phyloP scores from a whole-genome alignment of 2,797 vertebrate species.

The Anguilla pacifica region DNA sequence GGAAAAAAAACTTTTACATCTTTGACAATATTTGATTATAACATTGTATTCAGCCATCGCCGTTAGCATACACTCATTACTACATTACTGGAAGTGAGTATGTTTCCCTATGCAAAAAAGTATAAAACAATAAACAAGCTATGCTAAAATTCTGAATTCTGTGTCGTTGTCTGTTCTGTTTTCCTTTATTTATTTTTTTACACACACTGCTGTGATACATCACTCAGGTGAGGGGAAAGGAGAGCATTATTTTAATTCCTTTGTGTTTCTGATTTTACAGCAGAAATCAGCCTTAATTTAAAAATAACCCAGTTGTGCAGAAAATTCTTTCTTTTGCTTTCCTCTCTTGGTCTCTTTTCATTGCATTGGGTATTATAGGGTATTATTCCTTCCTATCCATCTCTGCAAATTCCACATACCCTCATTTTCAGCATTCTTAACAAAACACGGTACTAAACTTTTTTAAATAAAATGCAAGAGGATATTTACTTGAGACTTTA shows the following conservation, averaged over 20 bases:
- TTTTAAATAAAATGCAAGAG: too few relatives aligned
- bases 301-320: too few relatives aligned
- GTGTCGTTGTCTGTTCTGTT: constrained; percentile 29
- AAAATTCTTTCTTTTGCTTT: too few relatives aligned
- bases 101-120: constrained; percentile 86
- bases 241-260: background rate
- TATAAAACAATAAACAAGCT: constrained; percentile 86
- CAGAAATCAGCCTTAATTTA: too few relatives aligned
- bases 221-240: background rate
- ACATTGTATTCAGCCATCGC: constrained; percentile 80
- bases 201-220: background rate
- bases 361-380: too few relatives aligned
- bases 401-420: too few relatives aligned
- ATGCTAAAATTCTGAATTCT: constrained; percentile 75
- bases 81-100: constrained; percentile 84
- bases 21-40: constrained; percentile 81
- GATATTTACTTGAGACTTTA: too few relatives aligned
- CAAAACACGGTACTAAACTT: too few relatives aligned
- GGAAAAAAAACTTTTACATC: constrained; percentile 65
- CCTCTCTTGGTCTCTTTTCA: too few relatives aligned
- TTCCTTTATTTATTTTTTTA: background rate
- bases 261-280: too few relatives aligned
- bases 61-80: constrained; percentile 76
- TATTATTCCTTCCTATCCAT: too few relatives aligned
- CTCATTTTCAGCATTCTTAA: too few relatives aligned